Percentiles rank a stretch among this genome's conserved stretches.
These are phyloP conservation scores for Xiphydria camelus DNA, from an alignment of 2,888 invertebrate genomes.

Conservation along the genomic window DNA sequence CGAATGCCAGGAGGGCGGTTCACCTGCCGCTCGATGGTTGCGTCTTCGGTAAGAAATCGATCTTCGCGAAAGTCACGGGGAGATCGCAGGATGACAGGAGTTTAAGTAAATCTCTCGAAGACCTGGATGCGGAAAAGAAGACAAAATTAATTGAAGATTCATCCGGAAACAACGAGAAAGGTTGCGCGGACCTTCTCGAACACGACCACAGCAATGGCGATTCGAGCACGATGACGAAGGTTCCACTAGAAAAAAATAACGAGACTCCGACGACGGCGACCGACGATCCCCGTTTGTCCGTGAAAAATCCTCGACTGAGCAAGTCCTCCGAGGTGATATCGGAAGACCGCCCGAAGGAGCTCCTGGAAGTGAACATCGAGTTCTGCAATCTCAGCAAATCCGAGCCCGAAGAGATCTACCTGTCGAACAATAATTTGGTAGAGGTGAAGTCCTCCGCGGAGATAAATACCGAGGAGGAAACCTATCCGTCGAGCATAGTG, in stretches of 20 bases:
- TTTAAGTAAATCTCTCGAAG: not conserved
- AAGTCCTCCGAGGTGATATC: constrained; percentile 11
- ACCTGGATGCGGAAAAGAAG: constrained; percentile 16
- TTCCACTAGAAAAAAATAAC: not conserved
- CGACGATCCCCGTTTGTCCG: constrained; percentile 15
- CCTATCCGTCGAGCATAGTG: constrained; percentile 8
- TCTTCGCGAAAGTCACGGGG: not conserved
- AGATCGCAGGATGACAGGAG: not conserved
- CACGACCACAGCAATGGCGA: not conserved
- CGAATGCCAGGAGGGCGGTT: not conserved
- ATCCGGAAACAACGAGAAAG: no score
- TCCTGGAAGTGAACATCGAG: constrained; percentile 9
- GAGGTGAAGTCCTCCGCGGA: not conserved
- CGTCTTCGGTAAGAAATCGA: not conserved
- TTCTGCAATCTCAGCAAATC: constrained; percentile 14
- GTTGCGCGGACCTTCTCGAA: no score
- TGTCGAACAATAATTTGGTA: constrained; percentile 10
- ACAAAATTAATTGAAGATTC: constrained; percentile 11
- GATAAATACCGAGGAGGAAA: constrained; percentile 1
- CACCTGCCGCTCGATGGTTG: not conserved
- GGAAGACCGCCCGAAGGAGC: constrained; percentile 1
- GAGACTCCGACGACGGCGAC: not conserved
- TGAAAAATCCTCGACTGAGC: constrained; percentile 5
- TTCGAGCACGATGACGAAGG: not conserved
- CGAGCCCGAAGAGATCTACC: constrained; percentile 12